These are phyloP conservation scores for Homarus gammarus DNA, from an alignment of 2,888 invertebrate genomes.

Conservation along the genomic window DNA sequence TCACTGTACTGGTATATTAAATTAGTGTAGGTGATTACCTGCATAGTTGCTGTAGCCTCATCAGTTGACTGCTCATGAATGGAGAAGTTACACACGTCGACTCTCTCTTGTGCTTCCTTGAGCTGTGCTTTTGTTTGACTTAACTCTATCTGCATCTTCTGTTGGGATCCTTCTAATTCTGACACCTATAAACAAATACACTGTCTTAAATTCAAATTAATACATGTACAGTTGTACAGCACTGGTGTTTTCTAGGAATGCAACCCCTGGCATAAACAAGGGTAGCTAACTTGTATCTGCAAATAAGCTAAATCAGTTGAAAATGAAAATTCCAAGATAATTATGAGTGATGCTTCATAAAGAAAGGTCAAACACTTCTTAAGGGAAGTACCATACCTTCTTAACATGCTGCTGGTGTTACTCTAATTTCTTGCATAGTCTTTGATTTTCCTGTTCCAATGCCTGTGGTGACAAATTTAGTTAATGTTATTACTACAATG, in stretches of 20 bases:
- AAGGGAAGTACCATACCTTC: constrained; percentile 37
- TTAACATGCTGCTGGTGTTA: constrained; percentile 21
- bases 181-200: constrained; percentile 4
- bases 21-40: constrained; percentile 22
- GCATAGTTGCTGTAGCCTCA: constrained; percentile 37
- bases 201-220: not conserved
- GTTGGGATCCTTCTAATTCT: constrained; percentile 21
- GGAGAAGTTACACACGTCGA: constrained; percentile 37
- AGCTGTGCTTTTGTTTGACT: constrained; percentile 37
- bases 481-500: too few species aligned
- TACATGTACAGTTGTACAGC: too few species aligned
- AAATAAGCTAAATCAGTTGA: too few species aligned
- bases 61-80: constrained; percentile 53
- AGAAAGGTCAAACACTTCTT: too few species aligned
- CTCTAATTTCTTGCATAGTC: constrained; percentile 21
- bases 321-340: too few species aligned
- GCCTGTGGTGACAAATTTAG: not conserved
- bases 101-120: constrained; percentile 51
- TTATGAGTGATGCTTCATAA: too few species aligned
- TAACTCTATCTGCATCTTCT: constrained; percentile 27
- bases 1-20: not conserved
- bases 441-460: constrained; percentile 31
- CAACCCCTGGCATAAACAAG: too few species aligned
- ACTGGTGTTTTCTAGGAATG: too few species aligned
- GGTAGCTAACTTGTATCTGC: too few species aligned